Percentiles rank a stretch among this genome's conserved stretches.
These are phyloP conservation scores for Cebus imitator DNA, from an alignment of 2,113 vertebrate genomes.

Conservation along the genomic window DNA sequence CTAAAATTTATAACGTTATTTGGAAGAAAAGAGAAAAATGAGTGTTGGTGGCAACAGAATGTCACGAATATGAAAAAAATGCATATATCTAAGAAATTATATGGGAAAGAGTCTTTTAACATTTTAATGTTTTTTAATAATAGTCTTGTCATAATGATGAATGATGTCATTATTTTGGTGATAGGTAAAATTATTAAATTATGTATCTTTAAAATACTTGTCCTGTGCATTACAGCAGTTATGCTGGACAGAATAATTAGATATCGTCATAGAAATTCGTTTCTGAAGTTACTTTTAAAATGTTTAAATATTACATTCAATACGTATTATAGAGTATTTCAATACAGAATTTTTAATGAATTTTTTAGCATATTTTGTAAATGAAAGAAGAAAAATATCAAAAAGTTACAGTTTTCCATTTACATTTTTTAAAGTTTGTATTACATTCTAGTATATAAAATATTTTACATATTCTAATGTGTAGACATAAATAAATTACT, in stretches of 20 bases:
- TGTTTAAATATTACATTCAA: neutral
- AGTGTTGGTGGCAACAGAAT: neutral
- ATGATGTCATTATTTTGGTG: constrained; percentile 26
- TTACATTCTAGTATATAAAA: neutral
- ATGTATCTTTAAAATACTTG: neutral
- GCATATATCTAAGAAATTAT: neutral
- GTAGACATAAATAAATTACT: neutral
- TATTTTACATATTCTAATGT: neutral
- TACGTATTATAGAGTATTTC: neutral
- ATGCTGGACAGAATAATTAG: neutral
- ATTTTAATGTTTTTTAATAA: constrained; percentile 46
- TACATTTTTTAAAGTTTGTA: neutral
- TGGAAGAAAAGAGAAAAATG: neutral
- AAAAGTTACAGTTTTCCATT: neutral
- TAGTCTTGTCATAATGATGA: constrained; percentile 29
- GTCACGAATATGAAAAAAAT: neutral
- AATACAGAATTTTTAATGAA: neutral
- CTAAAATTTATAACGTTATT: neutral
- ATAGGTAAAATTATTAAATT: constrained; percentile 29
- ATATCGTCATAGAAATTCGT: neutral
- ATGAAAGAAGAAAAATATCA: neutral
- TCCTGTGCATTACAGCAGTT: neutral
- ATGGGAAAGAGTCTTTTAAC: neutral
- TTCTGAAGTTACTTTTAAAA: neutral
- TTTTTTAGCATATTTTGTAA: neutral